A percentile compares a stretch with the other conserved stretches of the same genome.
These are phyloP conservation scores for Alligator mississippiensis DNA, from an alignment of 2,113 vertebrate genomes.

Conservation along the genomic window DNA sequence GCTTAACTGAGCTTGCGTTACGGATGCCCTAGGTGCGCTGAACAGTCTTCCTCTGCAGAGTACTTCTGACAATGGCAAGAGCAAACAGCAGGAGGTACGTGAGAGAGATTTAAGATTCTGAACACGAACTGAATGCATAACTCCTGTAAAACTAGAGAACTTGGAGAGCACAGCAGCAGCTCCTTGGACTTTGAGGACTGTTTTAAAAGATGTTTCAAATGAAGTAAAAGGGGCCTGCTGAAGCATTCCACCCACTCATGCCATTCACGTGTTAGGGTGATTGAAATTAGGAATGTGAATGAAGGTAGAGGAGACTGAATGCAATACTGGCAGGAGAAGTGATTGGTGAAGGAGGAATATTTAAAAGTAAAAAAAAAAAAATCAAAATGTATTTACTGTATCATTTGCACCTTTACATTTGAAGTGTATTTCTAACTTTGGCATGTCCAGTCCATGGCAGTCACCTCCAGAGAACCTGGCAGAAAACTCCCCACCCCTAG, in stretches of 20 bases:
- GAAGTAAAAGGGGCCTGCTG: not conserved
- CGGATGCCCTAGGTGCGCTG: accelerated
- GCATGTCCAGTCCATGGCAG: conserved; percentile 12
- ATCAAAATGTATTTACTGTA: not conserved
- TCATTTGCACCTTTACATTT: conserved; percentile 16
- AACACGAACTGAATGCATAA: not conserved
- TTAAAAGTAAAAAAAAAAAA: conserved; percentile 6
- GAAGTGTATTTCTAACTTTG: conserved; percentile 27
- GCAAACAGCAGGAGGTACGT: accelerated
- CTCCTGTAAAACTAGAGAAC: not conserved
- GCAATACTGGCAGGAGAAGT: not conserved
- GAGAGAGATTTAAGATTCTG: not conserved
- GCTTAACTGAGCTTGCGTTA: accelerated
- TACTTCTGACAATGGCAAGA: not conserved
- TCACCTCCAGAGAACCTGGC: conserved; percentile 30
- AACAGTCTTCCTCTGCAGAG: not conserved
- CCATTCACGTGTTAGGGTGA: not conserved
- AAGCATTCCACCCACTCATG: not conserved
- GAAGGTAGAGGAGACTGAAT: not conserved
- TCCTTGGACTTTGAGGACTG: not conserved
- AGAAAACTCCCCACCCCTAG: conserved; percentile 3
- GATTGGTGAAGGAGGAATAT: not conserved
- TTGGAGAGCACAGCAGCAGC: not conserved
- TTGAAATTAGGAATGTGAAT: not conserved
- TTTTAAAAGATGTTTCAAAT: not conserved